Percentiles rank a stretch among this genome's conserved stretches.
These are phyloP conservation scores for Platalea minor DNA, from an alignment of 2,797 vertebrate species.

Conservation along the genomic window DNA sequence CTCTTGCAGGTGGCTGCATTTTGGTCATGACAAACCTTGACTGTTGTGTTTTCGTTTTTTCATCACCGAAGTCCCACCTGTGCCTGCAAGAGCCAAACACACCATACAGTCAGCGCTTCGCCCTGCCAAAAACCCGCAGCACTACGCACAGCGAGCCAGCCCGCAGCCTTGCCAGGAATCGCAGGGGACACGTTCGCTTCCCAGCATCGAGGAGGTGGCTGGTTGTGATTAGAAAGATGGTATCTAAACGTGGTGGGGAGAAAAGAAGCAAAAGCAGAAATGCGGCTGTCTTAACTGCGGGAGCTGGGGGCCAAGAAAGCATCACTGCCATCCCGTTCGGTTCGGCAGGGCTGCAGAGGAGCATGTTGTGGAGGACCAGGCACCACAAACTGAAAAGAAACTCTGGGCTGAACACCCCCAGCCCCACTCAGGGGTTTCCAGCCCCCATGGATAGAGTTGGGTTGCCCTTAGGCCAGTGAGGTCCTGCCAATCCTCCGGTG, in stretches of 20 bases:
- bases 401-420: background rate
- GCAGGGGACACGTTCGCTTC: background rate
- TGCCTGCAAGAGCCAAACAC: background rate
- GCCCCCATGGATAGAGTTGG: background rate
- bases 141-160: fast-evolving
- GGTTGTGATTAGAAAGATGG: background rate
- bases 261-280: background rate
- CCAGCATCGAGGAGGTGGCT: background rate
- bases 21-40: background rate
- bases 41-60: background rate
- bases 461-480: background rate
- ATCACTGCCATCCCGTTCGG: background rate
- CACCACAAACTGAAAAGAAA: background rate
- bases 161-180: background rate
- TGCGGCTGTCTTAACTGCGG: background rate
- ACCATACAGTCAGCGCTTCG: fast-evolving
- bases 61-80: background rate
- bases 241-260: background rate
- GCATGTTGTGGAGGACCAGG: background rate
- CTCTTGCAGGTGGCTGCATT: background rate
- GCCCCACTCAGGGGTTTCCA: background rate
- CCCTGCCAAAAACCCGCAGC: background rate
- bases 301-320: background rate
- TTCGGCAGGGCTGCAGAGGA: background rate
- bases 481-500: background rate